Evolutionary conservation across 1,140 invertebrate genomes (phyloP).

Genomic region (Ladona fulva): DNA sequence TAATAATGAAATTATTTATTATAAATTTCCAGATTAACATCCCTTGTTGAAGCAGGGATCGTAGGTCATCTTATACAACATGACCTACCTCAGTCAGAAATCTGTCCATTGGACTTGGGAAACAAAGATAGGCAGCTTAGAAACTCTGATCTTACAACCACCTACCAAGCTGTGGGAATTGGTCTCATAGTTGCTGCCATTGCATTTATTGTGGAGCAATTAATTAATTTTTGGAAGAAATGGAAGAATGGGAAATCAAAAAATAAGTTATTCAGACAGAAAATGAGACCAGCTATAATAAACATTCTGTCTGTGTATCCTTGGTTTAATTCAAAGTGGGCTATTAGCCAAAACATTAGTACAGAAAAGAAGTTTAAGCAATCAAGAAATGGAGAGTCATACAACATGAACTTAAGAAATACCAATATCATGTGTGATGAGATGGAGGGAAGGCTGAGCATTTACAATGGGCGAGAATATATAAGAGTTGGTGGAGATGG

Average conservation of each 20-base stretch:
- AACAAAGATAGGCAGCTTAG: constrained; percentile 65
- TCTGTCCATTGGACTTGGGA: constrained; percentile 67
- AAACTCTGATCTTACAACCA: constrained; percentile 57
- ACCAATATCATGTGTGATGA: too few species aligned
- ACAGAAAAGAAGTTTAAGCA: too few species aligned
- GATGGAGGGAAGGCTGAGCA: neutral
- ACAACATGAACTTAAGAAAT: too few species aligned
- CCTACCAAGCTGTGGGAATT: constrained; percentile 49
- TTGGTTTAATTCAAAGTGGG: too few species aligned
- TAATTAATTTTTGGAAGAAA: neutral
- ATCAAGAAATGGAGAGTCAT: too few species aligned
- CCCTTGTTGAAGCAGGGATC: constrained; percentile 60
- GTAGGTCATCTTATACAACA: constrained; percentile 48
- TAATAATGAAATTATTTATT: constrained; percentile 27
- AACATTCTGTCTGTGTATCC: too few species aligned
- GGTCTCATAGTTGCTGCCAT: neutral
- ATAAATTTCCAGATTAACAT: constrained; percentile 45
- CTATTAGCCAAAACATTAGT: too few species aligned
- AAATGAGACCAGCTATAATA: neutral
- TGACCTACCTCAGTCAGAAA: constrained; percentile 56
- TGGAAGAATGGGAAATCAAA: neutral
- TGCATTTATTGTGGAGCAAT: neutral
- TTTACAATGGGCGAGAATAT: neutral
- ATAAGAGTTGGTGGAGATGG: neutral
- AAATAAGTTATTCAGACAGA: neutral